phyloP scores from a whole-genome alignment of 2,797 vertebrate species.

The Pangasius larnaudii region DNA sequence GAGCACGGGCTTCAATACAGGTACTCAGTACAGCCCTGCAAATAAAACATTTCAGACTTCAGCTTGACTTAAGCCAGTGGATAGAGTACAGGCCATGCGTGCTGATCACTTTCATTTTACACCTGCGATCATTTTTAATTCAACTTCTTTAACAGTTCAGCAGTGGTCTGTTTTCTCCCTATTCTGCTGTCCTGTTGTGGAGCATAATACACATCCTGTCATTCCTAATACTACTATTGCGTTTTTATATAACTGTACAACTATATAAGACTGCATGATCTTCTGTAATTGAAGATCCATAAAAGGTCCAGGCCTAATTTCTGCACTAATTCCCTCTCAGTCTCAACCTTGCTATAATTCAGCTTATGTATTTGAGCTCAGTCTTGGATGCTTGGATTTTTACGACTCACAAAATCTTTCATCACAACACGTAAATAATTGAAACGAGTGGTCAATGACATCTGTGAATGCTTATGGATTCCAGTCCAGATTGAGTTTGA shows the following conservation, averaged over 20 bases:
- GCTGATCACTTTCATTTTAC: not conserved
- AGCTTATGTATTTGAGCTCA: not conserved
- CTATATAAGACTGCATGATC: not conserved
- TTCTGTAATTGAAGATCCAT: not conserved
- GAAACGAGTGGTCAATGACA: conserved; percentile 49
- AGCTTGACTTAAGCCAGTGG: not conserved
- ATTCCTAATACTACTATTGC: not conserved
- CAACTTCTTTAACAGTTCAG: not conserved
- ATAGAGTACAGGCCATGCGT: not conserved
- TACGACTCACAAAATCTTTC: conserved; percentile 37
- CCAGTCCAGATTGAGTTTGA: conserved; percentile 31
- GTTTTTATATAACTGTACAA: not conserved
- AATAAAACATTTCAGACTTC: conserved; percentile 8
- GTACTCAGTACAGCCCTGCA: not conserved
- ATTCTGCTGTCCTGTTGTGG: too few relatives aligned
- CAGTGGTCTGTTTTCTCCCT: not conserved
- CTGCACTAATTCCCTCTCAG: conserved; percentile 61
- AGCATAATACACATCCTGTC: not conserved
- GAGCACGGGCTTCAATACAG: not conserved
- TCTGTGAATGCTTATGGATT: conserved; percentile 46
- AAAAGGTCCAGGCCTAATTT: conserved; percentile 56
- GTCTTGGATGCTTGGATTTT: not conserved
- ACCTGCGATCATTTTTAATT: not conserved
- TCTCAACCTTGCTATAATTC: conserved; percentile 14
- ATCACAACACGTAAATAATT: conserved; percentile 44